Conservation (phyloP, 1,140 invertebrate species). For the Drosophila lowei region DNA sequence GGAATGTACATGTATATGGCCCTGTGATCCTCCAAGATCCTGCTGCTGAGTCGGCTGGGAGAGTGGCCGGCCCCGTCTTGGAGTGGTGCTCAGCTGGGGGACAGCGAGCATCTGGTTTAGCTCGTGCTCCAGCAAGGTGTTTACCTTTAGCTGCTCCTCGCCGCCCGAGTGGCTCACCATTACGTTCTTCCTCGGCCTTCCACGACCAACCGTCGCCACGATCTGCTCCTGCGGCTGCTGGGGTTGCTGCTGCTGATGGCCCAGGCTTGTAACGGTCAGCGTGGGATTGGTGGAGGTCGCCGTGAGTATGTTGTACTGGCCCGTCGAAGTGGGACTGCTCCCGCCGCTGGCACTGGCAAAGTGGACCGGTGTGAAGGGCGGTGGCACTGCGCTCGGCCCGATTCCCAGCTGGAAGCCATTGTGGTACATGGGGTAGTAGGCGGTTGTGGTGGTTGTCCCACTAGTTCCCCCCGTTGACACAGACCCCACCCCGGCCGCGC, state of each 20-base stretch:
- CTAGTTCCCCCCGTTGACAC: slow-evolving; percentile 2
- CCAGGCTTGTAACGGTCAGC: slow-evolving; percentile 45
- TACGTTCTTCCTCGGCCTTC: slow-evolving; percentile 70
- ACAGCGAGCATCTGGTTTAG: slow-evolving; percentile 77
- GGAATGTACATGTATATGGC: slow-evolving; percentile 71
- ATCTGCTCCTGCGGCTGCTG: slow-evolving; percentile 42
- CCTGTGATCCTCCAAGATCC: slow-evolving; percentile 45
- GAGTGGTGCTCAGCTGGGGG: slow-evolving; percentile 50
- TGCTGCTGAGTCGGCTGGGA: slow-evolving; percentile 33
- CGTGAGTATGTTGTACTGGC: slow-evolving; percentile 67
- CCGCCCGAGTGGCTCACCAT: slow-evolving; percentile 22
- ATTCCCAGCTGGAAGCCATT: slow-evolving; percentile 81
- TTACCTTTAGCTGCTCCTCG: slow-evolving; percentile 70
- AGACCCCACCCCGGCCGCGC: slow-evolving; percentile 25
- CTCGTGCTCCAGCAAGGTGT: slow-evolving; percentile 74
- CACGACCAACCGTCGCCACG: slow-evolving; percentile 70
- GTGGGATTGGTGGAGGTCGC: slow-evolving; percentile 55
- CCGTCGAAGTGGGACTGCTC: slow-evolving; percentile 55
- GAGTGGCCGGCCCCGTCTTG: slow-evolving; percentile 45
- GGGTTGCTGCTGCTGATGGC: slow-evolving; percentile 36
- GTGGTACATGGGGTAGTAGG: slow-evolving; percentile 83
- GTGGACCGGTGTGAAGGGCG: slow-evolving; percentile 79
- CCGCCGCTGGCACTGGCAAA: slow-evolving; percentile 66
- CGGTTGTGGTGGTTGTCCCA: slow-evolving; percentile 45
- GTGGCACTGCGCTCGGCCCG: slow-evolving; percentile 76